A percentile compares a stretch with the other conserved stretches of the same genome.
Conservation (phyloP, 1,140 invertebrate species). For the Nilaparvata lugens region DNA sequence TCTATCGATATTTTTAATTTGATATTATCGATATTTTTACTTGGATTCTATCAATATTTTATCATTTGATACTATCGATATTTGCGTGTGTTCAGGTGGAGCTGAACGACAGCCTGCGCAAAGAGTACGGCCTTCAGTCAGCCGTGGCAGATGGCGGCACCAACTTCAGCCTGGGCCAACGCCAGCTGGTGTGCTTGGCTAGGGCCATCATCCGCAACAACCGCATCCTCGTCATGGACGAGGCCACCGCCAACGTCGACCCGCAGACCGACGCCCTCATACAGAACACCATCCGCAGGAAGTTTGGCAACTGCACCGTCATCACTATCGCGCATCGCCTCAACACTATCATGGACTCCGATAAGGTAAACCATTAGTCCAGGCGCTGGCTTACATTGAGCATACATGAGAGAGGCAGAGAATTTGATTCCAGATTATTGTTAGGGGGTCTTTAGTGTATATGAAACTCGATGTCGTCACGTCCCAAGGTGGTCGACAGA, state of each 20-base stretch:
- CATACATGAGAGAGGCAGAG: no score
- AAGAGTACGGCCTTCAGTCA: slow-evolving; percentile 53
- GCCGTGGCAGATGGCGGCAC: slow-evolving; percentile 63
- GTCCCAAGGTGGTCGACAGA: no score
- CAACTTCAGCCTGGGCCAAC: slow-evolving; percentile 69
- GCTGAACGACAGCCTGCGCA: slow-evolving; percentile 52
- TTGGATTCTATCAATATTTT: no score
- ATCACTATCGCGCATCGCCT: slow-evolving; percentile 53
- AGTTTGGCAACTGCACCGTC: slow-evolving; percentile 43
- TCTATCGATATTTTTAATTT: no score
- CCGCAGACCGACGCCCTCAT: slow-evolving; percentile 42
- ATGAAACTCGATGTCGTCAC: no score
- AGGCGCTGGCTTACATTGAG: no score
- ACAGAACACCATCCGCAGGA: slow-evolving; percentile 36
- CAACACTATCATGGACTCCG: slow-evolving; percentile 45
- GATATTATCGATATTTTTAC: no score
- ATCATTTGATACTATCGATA: no score
- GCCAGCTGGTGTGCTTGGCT: slow-evolving; percentile 75
- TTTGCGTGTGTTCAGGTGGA: slow-evolving; percentile 57
- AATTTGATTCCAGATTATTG: no score
- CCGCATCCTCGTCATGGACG: slow-evolving; percentile 58
- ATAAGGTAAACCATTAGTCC: slow-evolving; percentile 35
- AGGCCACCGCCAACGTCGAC: slow-evolving; percentile 65
- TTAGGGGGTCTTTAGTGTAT: no score
- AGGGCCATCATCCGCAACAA: slow-evolving; percentile 67